Conservation (phyloP, 1,140 invertebrate species). For the Cydia pomonella region DNA sequence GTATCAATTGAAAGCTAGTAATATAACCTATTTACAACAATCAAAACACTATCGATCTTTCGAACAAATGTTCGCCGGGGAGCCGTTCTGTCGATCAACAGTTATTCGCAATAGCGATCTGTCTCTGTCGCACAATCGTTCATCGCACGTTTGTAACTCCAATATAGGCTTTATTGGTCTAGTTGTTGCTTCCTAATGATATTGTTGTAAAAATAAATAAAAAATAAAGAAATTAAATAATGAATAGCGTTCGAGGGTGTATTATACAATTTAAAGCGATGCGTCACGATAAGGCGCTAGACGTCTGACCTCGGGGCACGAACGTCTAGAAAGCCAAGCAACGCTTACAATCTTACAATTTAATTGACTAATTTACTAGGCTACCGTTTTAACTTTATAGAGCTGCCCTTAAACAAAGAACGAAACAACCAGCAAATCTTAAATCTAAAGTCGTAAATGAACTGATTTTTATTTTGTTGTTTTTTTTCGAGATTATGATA, state of each 20-base stretch:
- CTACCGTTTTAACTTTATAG: background rate
- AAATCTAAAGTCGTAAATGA: background rate
- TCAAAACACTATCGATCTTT: too few species aligned
- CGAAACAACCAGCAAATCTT: background rate
- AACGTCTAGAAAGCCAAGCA: constrained; percentile 9
- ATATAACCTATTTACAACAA: too few species aligned
- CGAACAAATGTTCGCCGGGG: too few species aligned
- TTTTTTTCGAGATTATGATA: too few species aligned
- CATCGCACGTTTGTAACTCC: too few species aligned
- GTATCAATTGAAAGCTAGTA: too few species aligned
- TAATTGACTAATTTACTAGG: background rate
- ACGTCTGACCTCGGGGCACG: constrained; percentile 21
- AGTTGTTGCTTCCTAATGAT: too few species aligned
- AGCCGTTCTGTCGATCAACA: too few species aligned
- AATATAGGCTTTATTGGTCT: too few species aligned
- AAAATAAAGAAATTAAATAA: background rate
- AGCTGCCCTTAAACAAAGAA: background rate
- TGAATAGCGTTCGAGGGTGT: background rate
- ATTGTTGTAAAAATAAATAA: background rate
- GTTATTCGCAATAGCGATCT: too few species aligned
- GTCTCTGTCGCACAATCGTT: too few species aligned
- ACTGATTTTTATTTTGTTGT: too few species aligned
- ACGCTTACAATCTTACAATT: background rate
- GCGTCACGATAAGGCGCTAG: background rate
- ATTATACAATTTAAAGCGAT: background rate